phyloP scores from a whole-genome alignment of 2,888 invertebrate genomes.

The Dendrolimus houi region DNA sequence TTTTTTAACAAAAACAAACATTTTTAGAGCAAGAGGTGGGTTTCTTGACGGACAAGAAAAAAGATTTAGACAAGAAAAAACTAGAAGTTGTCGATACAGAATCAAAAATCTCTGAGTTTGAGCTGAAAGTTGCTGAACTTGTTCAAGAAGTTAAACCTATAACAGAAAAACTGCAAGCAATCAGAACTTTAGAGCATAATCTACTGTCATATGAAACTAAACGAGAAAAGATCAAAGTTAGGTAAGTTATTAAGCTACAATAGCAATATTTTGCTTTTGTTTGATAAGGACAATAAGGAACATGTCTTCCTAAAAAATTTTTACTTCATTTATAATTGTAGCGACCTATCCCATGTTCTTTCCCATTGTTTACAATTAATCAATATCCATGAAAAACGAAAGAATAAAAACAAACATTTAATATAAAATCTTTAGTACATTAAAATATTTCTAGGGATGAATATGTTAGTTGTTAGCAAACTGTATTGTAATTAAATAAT shows the following conservation, averaged over 20 bases:
- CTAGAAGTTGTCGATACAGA: conserved; percentile 74
- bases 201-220: conserved; percentile 69
- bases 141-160: conserved; percentile 74
- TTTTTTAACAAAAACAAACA: background rate
- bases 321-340: too few relatives aligned
- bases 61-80: conserved; percentile 78
- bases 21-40: conserved; percentile 67
- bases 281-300: too few relatives aligned
- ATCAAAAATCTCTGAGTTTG: conserved; percentile 77
- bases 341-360: too few relatives aligned
- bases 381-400: too few relatives aligned
- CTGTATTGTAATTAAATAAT: background rate
- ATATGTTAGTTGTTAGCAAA: background rate
- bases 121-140: conserved; percentile 75
- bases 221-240: conserved; percentile 74
- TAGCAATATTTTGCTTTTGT: too few relatives aligned
- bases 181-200: conserved; percentile 70
- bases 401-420: background rate
- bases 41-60: conserved; percentile 72
- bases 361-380: too few relatives aligned
- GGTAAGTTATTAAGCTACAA: conserved; percentile 36
- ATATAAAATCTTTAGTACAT: conserved; percentile 7
- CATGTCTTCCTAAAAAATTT: too few relatives aligned
- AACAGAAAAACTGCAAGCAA: conserved; percentile 66
- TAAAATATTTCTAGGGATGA: conserved; percentile 9